Conservation (phyloP, 2,113 vertebrate species). For the Fukomys damarensis region DNA sequence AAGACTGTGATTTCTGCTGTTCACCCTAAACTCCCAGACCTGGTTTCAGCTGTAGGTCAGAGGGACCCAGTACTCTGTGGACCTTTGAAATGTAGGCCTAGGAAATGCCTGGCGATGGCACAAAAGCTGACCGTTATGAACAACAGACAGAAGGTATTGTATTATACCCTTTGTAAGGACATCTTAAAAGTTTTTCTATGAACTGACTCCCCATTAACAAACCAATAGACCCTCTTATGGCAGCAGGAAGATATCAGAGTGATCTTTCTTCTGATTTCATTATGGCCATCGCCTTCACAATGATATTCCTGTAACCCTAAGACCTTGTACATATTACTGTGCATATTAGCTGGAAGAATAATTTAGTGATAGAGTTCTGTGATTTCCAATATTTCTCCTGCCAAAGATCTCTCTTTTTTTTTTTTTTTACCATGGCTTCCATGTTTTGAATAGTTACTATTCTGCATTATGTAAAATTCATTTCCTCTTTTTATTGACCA, state of each 20-base stretch:
- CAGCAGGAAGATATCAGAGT: neutral
- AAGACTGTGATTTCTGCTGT: neutral
- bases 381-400: neutral
- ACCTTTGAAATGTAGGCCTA: neutral
- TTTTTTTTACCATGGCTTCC: neutral
- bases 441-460: conserved; percentile 53
- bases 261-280: neutral
- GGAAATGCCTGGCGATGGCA: neutral
- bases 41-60: neutral
- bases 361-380: neutral
- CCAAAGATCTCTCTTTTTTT: neutral
- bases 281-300: neutral
- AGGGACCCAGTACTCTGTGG: neutral
- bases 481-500: conserved; percentile 57
- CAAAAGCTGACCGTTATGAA: neutral
- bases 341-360: conserved; percentile 17
- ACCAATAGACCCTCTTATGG: neutral
- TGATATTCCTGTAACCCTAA: neutral
- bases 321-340: neutral
- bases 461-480: conserved; percentile 49
- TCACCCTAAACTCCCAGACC: neutral
- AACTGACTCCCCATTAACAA: neutral
- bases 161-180: neutral
- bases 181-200: conserved; percentile 3
- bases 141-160: neutral